Evolutionary conservation across 2,797 vertebrate species (phyloP), one percentile per base, ranked within the genome.

Genomic region (Siniperca scherzeri): DNA sequence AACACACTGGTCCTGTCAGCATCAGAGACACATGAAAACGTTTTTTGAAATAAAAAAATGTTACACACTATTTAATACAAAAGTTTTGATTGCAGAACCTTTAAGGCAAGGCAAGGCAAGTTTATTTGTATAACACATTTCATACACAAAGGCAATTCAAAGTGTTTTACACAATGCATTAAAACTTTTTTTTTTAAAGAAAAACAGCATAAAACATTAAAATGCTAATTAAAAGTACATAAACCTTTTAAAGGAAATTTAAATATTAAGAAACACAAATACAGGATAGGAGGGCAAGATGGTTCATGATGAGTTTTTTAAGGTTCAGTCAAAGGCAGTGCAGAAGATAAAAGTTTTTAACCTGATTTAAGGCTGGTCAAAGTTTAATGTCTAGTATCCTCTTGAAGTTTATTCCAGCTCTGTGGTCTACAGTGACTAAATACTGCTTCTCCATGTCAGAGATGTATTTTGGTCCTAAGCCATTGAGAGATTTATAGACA

Each of bases 1-100:
- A 75, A 56, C 46, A 52, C 65, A 65, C 16, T 17, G 48, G 17
- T n/a, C 12, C 72, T 55, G 50, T 55, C 72, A 55, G 72, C 60
- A 44, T 74, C 22, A 30, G 21, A 30, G 16, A 30, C 30, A 44
- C 38, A 48, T 48, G 16, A 16, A 48, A 48, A 48, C 16, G 17
- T 17, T 3, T 16, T 48, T 17, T 48, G 46, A 48, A 48, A 48
- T 17, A 48, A 48, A 38, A 38, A 61, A 38, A 38, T 2, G 8
- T 36, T 17, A 16, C 25, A 19, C 17, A 21, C 17, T 38, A 33
- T 61, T 21, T 12, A 57, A 36, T 36, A 17, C 56, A 59, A 59
- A 7, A 5, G 19, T 22, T 38, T 61, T 38, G 36, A 61, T 3
- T 1, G 56, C 27, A 30, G 56, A 30, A 17, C 56, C 17, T 21